A percentile compares a stretch with the other conserved stretches of the same genome.
phyloP scores from a whole-genome alignment of 2,797 vertebrate genomes.

The Gymnocypris eckloni region DNA sequence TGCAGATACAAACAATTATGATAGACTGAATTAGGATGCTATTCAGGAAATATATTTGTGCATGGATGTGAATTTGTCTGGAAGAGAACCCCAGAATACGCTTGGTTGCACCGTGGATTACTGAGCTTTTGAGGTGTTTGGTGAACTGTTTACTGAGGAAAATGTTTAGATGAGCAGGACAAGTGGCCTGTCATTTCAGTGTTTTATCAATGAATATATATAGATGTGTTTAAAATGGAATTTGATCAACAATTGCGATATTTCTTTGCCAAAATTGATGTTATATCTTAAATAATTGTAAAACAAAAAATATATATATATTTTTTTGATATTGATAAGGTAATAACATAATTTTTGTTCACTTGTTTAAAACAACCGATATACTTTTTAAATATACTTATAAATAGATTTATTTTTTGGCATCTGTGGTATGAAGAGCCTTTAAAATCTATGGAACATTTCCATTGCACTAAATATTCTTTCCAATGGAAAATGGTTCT shows the following conservation, averaged over 20 bases:
- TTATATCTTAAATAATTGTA: neutral
- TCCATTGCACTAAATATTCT: neutral
- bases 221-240: neutral
- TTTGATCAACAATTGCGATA: neutral
- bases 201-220: neutral
- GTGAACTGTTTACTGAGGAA: neutral
- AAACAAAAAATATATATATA: too few species aligned
- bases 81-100: neutral
- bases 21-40: neutral
- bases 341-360: neutral
- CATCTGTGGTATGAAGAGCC: neutral
- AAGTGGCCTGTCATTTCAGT: neutral
- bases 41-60: neutral
- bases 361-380: neutral
- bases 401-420: neutral
- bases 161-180: neutral
- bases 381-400: neutral
- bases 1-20: conserved; percentile 11
- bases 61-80: neutral
- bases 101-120: neutral
- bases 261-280: neutral
- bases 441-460: neutral
- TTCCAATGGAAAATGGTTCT: neutral
- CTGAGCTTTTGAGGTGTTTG: neutral
- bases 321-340: too few species aligned